Evolutionary conservation across 2,797 vertebrate species (phyloP), one percentile per base, ranked within the genome.

Genomic region (Sebastes nivosus): DNA sequence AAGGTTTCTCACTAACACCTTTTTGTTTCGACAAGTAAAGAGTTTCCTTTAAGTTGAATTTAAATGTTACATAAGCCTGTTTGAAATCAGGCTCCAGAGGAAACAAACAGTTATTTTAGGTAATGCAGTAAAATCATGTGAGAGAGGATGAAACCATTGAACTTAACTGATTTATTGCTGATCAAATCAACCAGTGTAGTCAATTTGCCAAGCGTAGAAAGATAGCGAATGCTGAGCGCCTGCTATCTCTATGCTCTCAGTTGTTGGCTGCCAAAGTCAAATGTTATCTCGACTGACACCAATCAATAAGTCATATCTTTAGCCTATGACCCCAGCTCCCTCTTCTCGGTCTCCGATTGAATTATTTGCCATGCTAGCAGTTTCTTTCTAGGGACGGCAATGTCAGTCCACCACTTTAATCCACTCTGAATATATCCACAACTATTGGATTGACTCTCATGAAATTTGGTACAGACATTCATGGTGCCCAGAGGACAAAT

Each of bases 1-100:
- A 36, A 46, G 57, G 67, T 78, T 87, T 85, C 64, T 83, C 30
- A 46, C 27, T 3, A 38, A 61, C 70, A 66, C 34, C 63, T 36
- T 3, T 75, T 36, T 63, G 69, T 52, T 84, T 71, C 67, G 72
- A 79, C 27, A 57, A 30, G 63, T 27, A 8, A 68, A 72, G 22
- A 42, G 24, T 58, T 64, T 68, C 24, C 11, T 5, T 2, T 46
- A 14, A 78, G 71, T 52, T 54, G 2, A 16, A 2, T 82, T 67
- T 5, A 32, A 27, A 75, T 78, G 29, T 65, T 30, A 36, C 74
- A 60, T 58, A 52, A 34, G 12, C 20, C 30, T 71, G 34, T 50
- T 74, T 74, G 14, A 79, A 79, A 64, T 50, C 8, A 46, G 57
- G 5, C n/a, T 78, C 20, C 20, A 36, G 34, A 8, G 38, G 12